Conservation (phyloP, 2,888 invertebrate species). For the Gasteruption jaculator region DNA sequence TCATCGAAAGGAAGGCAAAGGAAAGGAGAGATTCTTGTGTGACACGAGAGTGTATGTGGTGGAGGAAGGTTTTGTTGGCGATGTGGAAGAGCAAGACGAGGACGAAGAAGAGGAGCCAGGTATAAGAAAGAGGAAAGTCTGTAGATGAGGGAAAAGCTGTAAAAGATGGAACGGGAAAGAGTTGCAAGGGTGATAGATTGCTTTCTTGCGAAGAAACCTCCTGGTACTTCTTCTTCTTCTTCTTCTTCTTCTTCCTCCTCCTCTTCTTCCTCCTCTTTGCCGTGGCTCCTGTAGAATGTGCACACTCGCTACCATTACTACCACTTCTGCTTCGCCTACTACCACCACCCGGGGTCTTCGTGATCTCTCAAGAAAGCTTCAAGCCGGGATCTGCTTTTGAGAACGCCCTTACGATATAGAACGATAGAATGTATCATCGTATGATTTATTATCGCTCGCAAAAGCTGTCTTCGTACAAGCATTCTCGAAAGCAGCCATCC, state of each 20-base stretch:
- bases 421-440: constrained; percentile 46
- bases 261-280: constrained; percentile 7
- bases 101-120: constrained; percentile 16
- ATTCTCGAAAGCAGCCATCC: too few relatives aligned
- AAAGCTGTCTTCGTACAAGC: constrained; percentile 35
- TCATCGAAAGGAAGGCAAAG: too few relatives aligned
- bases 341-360: too few relatives aligned
- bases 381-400: constrained; percentile 32
- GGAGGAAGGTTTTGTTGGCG: constrained; percentile 25
- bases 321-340: constrained; percentile 21
- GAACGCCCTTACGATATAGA: constrained; percentile 28
- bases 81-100: constrained; percentile 1
- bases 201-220: constrained; percentile 37
- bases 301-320: constrained; percentile 21
- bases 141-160: constrained; percentile 14
- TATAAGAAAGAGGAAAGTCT: constrained; percentile 18
- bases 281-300: constrained; percentile 17
- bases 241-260: constrained; percentile 20
- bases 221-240: constrained; percentile 19
- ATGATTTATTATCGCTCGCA: constrained; percentile 46
- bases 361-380: constrained; percentile 37
- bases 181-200: constrained; percentile 44
- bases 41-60: constrained; percentile 24
- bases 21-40: constrained; percentile 23
- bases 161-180: constrained; percentile 20